Conservation (phyloP, 2,113 vertebrate genomes). For the Dolichallabes microphthalmus region DNA sequence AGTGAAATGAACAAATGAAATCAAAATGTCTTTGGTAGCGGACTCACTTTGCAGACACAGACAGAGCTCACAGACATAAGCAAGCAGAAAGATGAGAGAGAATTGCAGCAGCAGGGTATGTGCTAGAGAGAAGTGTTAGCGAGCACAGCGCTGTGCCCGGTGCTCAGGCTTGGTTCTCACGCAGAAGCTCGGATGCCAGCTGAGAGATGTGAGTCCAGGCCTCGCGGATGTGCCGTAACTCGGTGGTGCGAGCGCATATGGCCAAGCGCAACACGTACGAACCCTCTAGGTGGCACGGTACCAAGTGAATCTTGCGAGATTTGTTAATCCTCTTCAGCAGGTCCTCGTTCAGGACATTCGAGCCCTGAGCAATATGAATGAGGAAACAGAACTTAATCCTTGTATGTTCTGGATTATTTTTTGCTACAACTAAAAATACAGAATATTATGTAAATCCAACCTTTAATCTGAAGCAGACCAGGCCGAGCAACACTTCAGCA, state of each 20-base stretch:
- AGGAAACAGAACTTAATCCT: background rate
- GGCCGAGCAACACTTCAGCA: constrained; percentile 83
- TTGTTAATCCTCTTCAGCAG: constrained; percentile 84
- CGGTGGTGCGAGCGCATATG: constrained; percentile 78
- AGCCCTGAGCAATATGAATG: constrained; percentile 67
- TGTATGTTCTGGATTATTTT: background rate
- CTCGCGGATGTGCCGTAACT: constrained; percentile 76
- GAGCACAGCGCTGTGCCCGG: too few species aligned
- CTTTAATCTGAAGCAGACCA: constrained; percentile 97
- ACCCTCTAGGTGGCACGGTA: constrained; percentile 81
- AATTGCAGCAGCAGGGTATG: constrained; percentile 10
- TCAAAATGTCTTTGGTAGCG: background rate
- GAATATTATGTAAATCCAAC: constrained; percentile 63
- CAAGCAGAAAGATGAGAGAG: constrained; percentile 28
- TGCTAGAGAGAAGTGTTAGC: background rate
- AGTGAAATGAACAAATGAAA: background rate
- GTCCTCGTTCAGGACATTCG: constrained; percentile 82
- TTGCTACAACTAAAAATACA: too few species aligned
- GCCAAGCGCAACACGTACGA: constrained; percentile 87
- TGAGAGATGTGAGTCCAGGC: constrained; percentile 86
- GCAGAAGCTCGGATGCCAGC: constrained; percentile 77
- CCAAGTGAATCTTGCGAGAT: constrained; percentile 85
- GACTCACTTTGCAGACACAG: background rate
- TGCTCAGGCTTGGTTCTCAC: constrained; percentile 54
- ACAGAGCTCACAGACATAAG: background rate